A percentile compares a stretch with the other conserved stretches of the same genome.
Conservation (phyloP, 1,140 invertebrate genomes). For the Trichonephila clavata region DNA sequence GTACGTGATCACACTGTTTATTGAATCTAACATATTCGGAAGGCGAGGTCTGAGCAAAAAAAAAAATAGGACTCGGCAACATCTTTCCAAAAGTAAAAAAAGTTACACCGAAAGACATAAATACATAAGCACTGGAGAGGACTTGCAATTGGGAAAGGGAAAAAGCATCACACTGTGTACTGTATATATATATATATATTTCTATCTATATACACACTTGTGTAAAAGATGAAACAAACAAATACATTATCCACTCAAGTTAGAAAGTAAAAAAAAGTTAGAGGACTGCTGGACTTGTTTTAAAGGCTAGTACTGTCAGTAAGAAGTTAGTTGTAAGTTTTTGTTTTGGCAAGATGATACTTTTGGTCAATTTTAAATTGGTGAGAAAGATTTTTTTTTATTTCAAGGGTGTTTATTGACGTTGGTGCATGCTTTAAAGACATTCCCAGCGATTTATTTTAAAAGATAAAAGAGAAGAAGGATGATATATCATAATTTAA, state of each 20-base stretch:
- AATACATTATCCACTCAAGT: constrained; percentile 45
- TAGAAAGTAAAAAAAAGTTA: background rate
- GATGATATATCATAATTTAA: background rate
- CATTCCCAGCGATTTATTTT: background rate
- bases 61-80: background rate
- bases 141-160: background rate
- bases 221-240: constrained; percentile 5
- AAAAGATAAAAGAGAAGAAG: background rate
- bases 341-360: background rate
- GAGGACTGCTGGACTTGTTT: background rate
- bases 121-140: constrained; percentile 21
- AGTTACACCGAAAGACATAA: constrained; percentile 52
- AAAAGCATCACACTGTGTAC: background rate
- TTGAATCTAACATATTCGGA: constrained; percentile 65
- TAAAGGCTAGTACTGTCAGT: background rate
- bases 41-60: background rate
- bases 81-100: constrained; percentile 26
- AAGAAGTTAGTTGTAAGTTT: background rate
- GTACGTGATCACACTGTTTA: constrained; percentile 68
- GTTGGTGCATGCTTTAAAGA: background rate
- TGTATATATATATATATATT: constrained; percentile 24
- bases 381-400: background rate
- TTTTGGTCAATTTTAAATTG: constrained; percentile 11
- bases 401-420: background rate
- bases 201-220: background rate